phyloP scores from a whole-genome alignment of 2,797 vertebrate genomes.

The Euphonia xanthogaster region DNA sequence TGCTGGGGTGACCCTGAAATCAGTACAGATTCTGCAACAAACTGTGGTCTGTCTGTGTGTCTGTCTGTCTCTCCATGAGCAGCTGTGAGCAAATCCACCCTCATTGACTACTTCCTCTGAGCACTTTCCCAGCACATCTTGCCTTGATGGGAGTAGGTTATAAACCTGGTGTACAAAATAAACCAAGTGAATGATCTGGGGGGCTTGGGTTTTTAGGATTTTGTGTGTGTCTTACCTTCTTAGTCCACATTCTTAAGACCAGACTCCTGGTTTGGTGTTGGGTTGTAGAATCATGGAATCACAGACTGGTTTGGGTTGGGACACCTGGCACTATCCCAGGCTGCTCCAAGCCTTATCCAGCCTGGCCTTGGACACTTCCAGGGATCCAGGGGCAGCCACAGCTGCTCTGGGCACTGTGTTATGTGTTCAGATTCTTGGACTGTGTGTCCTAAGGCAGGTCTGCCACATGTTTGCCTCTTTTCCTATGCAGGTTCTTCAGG shows the following conservation, averaged over 20 bases:
- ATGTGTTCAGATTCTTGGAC: not conserved
- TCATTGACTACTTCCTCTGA: not conserved
- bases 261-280: not conserved
- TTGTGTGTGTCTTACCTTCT: not conserved
- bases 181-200: not conserved
- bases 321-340: not conserved
- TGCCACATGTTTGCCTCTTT: rapidly evolving
- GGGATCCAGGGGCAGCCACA: not conserved
- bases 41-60: not conserved
- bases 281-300: not conserved
- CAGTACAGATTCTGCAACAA: not conserved
- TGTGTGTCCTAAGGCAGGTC: not conserved
- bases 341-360: rapidly evolving
- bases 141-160: not conserved
- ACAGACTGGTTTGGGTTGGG: not conserved
- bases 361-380: not conserved
- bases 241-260: not conserved
- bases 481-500: not conserved
- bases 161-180: constrained; percentile 24
- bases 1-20: not conserved
- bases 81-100: not conserved
- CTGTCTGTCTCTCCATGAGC: not conserved
- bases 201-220: rapidly evolving
- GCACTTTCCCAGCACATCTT: not conserved
- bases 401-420: not conserved